Conservation (phyloP, 1,140 invertebrate species). For the Musca domestica region DNA sequence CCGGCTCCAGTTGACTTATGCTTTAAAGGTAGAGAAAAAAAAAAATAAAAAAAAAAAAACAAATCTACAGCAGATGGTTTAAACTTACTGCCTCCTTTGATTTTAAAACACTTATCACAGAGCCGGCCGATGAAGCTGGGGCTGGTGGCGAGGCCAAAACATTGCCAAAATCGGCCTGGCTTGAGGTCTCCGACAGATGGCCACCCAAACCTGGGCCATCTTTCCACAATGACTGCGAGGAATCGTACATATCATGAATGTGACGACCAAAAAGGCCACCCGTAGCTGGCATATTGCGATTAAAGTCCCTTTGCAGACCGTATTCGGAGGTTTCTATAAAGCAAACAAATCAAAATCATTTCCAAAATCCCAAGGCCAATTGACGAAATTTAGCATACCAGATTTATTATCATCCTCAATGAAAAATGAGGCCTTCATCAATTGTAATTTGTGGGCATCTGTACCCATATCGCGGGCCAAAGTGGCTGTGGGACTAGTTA, state of each 20-base stretch:
- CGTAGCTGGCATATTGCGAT: conserved; percentile 7
- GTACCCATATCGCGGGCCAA: conserved; percentile 61
- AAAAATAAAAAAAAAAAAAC: not conserved
- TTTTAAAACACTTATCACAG: conserved; percentile 39
- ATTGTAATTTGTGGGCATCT: conserved; percentile 68
- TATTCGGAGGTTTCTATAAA: conserved; percentile 10
- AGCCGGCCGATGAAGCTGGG: conserved; percentile 35
- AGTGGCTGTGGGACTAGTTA: conserved; percentile 57
- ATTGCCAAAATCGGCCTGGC: conserved; percentile 37
- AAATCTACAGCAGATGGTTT: not conserved
- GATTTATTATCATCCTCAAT: conserved; percentile 37
- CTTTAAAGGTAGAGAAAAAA: not conserved
- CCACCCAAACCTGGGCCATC: conserved; percentile 7
- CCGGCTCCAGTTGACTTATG: not conserved
- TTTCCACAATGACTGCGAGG: conserved; percentile 25
- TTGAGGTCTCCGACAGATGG: conserved; percentile 37
- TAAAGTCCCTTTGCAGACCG: not conserved
- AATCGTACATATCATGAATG: conserved; percentile 18
- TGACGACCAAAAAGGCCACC: conserved; percentile 14
- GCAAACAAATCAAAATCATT: not conserved
- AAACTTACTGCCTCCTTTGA: conserved; percentile 31
- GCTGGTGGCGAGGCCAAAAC: conserved; percentile 29
- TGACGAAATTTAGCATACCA: conserved; percentile 1
- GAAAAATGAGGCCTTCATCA: conserved; percentile 81
- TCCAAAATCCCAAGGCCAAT: not conserved